Conservation (phyloP, 2,113 vertebrate genomes). For the Junco hyemalis region DNA sequence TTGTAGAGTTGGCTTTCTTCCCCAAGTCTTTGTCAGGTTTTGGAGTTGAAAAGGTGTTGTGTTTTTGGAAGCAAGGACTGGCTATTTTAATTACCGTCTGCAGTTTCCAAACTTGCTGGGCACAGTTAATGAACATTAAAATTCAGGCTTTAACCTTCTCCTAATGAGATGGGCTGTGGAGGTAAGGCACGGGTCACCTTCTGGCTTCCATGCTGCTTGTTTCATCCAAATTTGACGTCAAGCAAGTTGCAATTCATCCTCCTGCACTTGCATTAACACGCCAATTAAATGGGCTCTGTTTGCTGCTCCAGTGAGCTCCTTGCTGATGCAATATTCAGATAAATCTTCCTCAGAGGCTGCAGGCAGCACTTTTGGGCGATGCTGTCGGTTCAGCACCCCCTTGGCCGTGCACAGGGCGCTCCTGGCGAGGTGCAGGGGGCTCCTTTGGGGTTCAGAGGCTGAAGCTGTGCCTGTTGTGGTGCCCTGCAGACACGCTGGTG, state of each 20-base stretch:
- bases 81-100: background rate
- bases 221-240: background rate
- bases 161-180: background rate
- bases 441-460: background rate
- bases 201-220: background rate
- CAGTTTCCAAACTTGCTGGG: background rate
- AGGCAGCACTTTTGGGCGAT: background rate
- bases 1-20: background rate
- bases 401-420: background rate
- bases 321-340: background rate
- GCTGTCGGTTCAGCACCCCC: background rate
- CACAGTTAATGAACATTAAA: background rate
- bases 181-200: background rate
- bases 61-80: background rate
- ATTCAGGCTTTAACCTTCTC: background rate
- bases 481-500: constrained; percentile 87
- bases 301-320: background rate
- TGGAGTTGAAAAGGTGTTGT: background rate
- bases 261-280: background rate
- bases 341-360: background rate
- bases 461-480: background rate
- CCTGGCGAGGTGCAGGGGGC: background rate
- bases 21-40: background rate
- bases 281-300: background rate
- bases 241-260: background rate